Percentiles rank a stretch among this genome's conserved stretches.
Conservation (phyloP, 1,140 invertebrate species). For the Papilio aristodemus region DNA sequence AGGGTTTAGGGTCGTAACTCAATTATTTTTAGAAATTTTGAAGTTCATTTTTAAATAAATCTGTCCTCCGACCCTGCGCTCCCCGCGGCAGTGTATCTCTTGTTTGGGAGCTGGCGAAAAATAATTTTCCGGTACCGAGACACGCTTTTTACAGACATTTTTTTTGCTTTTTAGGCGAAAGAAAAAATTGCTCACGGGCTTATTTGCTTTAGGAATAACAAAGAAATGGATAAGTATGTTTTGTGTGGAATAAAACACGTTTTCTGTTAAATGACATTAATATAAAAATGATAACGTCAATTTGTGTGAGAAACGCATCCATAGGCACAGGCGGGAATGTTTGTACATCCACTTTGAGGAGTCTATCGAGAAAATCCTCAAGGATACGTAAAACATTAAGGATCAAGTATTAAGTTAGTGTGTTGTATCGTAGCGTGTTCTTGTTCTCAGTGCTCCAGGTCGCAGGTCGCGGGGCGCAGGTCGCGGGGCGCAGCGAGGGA, state of each 20-base stretch:
- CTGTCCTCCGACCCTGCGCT: not conserved
- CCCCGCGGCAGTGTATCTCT: constrained; percentile 6
- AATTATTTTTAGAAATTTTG: constrained; percentile 4
- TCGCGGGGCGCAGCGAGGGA: not conserved
- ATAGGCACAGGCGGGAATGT: no score
- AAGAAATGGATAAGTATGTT: not conserved
- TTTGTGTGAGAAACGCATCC: no score
- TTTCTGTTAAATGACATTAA: no score
- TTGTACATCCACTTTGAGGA: no score
- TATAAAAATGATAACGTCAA: no score
- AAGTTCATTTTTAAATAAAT: constrained; percentile 8
- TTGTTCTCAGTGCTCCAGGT: not conserved
- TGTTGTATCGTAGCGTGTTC: not conserved
- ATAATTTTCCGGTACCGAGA: constrained; percentile 18
- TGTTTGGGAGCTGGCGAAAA: constrained; percentile 18
- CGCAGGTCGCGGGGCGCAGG: no score
- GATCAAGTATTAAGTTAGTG: not conserved
- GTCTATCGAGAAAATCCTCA: no score
- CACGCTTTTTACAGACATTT: constrained; percentile 11
- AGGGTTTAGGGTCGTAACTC: not conserved
- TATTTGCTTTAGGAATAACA: not conserved
- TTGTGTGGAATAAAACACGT: no score
- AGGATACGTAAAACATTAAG: not conserved
- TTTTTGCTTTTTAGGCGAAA: constrained; percentile 2
- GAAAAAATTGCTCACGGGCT: not conserved